Conservation (phyloP, 2,797 vertebrate genomes). For the Halcyon leucocephala region DNA sequence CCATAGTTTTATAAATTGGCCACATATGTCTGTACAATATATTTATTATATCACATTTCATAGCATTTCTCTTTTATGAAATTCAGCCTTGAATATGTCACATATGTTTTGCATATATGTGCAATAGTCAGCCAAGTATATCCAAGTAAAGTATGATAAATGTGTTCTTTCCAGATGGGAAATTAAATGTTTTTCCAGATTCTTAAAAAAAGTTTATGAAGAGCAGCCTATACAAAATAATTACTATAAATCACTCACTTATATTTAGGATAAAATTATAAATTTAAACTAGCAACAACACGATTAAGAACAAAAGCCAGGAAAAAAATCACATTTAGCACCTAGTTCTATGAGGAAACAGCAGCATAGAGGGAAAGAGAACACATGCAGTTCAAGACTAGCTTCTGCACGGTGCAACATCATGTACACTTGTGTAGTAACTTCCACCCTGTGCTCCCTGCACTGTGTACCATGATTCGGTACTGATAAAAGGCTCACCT, state of each 20-base stretch:
- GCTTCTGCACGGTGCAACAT: neutral
- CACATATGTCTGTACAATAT: constrained; percentile 64
- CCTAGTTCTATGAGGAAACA: neutral
- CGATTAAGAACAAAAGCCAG: neutral
- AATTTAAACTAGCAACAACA: neutral
- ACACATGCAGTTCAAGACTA: neutral
- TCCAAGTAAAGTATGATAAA: constrained; percentile 70
- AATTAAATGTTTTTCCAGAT: constrained; percentile 68
- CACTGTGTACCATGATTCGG: neutral
- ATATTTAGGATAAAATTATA: constrained; percentile 24
- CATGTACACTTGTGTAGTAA: neutral
- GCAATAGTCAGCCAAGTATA: constrained; percentile 52
- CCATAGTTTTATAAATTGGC: constrained; percentile 58
- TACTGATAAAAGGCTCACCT: neutral
- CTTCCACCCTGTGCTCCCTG: neutral
- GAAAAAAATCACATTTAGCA: neutral
- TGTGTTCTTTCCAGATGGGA: constrained; percentile 67
- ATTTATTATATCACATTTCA: constrained; percentile 71
- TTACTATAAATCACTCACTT: constrained; percentile 59
- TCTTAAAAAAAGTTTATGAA: constrained; percentile 29
- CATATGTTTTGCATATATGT: constrained; percentile 72
- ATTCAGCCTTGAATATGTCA: constrained; percentile 65
- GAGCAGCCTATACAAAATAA: constrained; percentile 60
- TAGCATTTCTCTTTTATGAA: constrained; percentile 69
- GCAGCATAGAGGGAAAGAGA: neutral